phyloP scores from a whole-genome alignment of 2,797 vertebrate species.

The Platalea minor region DNA sequence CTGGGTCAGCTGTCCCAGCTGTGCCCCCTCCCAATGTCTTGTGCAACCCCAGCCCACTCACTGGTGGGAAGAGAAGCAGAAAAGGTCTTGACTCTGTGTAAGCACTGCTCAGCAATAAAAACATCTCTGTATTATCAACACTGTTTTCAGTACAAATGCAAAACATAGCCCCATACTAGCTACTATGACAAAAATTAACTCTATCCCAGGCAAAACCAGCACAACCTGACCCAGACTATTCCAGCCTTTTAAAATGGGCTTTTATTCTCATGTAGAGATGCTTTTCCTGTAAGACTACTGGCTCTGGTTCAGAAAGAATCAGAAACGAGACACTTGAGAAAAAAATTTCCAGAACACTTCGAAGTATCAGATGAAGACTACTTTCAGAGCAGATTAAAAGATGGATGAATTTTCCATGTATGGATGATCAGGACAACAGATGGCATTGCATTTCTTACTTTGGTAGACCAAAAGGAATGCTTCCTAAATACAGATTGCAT shows the following conservation, averaged over 20 bases:
- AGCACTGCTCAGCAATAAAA: no score
- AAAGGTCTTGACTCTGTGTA: no score
- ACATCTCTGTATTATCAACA: no score
- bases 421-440: background rate
- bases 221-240: background rate
- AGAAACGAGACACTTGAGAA: background rate
- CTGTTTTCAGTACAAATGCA: no score
- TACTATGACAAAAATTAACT: no score
- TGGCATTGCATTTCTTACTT: background rate
- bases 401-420: background rate
- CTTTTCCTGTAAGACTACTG: background rate
- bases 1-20: no score
- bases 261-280: slow-evolving; percentile 9
- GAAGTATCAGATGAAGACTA: background rate
- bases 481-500: background rate
- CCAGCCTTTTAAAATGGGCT: background rate
- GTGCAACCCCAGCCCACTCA: no score
- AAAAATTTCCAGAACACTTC: background rate
- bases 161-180: no score
- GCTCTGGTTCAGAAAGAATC: background rate
- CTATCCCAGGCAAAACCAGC: no score
- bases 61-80: no score
- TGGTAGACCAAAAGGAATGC: background rate
- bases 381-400: background rate
- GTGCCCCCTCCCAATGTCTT: no score